phyloP scores from a whole-genome alignment of 2,888 invertebrate genomes.

The Embidobia sp. region DNA sequence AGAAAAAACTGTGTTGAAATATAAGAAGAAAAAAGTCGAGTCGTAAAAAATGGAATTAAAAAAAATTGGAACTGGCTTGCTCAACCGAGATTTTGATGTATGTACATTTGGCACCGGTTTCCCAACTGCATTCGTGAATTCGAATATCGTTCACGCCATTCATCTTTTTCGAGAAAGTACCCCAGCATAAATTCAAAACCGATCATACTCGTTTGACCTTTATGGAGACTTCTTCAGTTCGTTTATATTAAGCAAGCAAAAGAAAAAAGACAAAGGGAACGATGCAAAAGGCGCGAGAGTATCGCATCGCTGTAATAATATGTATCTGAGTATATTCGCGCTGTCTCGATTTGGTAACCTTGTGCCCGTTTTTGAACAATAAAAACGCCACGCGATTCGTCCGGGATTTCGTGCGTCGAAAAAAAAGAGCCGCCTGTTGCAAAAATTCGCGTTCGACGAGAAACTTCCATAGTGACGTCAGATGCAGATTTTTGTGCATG shows the following conservation, averaged over 20 bases:
- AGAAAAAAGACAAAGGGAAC: conserved; percentile 50
- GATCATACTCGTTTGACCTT: conserved; percentile 53
- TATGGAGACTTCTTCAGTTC: conserved; percentile 46
- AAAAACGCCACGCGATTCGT: conserved; percentile 40
- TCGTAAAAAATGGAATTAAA: neutral
- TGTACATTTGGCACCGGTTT: conserved; percentile 28
- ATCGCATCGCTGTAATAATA: conserved; percentile 71
- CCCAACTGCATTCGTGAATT: conserved; percentile 16
- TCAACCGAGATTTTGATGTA: conserved; percentile 21
- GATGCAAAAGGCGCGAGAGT: conserved; percentile 37
- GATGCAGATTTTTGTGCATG: too few relatives aligned
- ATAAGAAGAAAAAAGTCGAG: neutral
- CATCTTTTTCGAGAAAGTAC: conserved; percentile 49
- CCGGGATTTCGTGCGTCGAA: conserved; percentile 26
- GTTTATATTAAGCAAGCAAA: conserved; percentile 41
- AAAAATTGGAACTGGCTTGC: conserved; percentile 14
- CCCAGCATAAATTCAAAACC: conserved; percentile 38
- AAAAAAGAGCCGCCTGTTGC: conserved; percentile 7
- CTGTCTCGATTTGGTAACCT: conserved; percentile 76
- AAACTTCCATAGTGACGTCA: neutral
- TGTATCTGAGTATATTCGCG: conserved; percentile 79
- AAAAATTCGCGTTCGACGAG: conserved; percentile 23
- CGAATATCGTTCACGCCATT: conserved; percentile 26
- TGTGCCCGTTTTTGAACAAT: conserved; percentile 73
- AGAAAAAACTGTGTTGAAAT: too few relatives aligned